Percentiles rank a stretch among this genome's conserved stretches.
Conservation (phyloP, 2,888 invertebrate species). For the Hypolimnas misippus region DNA sequence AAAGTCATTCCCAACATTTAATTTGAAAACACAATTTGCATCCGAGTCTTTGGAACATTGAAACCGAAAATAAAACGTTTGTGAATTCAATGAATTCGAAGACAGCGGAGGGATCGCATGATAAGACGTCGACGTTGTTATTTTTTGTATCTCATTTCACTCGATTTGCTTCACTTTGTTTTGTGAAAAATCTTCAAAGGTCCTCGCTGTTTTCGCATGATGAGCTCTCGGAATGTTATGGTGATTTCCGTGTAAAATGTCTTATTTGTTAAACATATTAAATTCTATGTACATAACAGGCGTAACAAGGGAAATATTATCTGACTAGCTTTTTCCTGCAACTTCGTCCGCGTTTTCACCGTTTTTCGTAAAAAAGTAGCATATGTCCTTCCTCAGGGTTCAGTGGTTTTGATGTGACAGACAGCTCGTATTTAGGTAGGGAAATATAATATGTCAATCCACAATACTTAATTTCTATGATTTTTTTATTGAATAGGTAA, state of each 20-base stretch:
- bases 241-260: background rate
- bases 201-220: slow-evolving; percentile 30
- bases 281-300: too few species aligned
- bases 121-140: slow-evolving; percentile 37
- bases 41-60: slow-evolving; percentile 32
- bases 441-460: too few species aligned
- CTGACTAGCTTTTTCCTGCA: too few species aligned
- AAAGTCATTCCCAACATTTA: too few species aligned
- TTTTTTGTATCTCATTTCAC: slow-evolving; percentile 40
- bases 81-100: slow-evolving; percentile 38
- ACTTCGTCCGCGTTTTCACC: too few species aligned
- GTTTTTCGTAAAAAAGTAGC: too few species aligned
- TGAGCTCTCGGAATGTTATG: slow-evolving; percentile 19
- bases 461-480: too few species aligned
- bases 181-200: slow-evolving; percentile 34
- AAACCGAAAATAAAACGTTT: slow-evolving; percentile 38
- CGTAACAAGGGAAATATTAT: too few species aligned
- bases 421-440: too few species aligned
- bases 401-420: too few species aligned
- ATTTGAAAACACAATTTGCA: slow-evolving; percentile 31
- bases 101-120: slow-evolving; percentile 35
- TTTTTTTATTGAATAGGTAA: too few species aligned
- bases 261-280: background rate
- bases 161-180: slow-evolving; percentile 38
- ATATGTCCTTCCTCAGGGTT: too few species aligned